Conservation (phyloP, 1,140 invertebrate species). For the Phocides pigmalion region DNA sequence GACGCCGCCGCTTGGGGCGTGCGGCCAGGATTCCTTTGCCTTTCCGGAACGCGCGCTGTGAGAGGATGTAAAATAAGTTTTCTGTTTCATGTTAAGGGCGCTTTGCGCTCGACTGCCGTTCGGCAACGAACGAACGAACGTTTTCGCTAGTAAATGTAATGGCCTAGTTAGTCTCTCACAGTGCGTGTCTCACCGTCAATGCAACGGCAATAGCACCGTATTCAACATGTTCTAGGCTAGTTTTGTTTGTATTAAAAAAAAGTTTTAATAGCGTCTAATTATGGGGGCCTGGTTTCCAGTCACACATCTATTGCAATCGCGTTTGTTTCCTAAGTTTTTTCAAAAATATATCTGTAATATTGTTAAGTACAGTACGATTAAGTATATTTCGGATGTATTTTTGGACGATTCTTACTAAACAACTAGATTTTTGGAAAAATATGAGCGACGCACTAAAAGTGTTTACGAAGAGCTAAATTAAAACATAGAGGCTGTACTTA, state of each 20-base stretch:
- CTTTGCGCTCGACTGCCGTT: constrained; percentile 15
- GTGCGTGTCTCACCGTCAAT: constrained; percentile 6
- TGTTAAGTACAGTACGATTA: background rate
- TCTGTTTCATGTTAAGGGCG: background rate
- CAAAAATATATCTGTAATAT: constrained; percentile 5
- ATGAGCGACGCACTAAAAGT: constrained; percentile 4
- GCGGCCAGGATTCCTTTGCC: constrained; percentile 62
- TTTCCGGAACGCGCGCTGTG: constrained; percentile 30
- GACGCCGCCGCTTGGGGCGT: constrained; percentile 70
- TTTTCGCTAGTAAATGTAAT: constrained; percentile 34
- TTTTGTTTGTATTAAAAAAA: constrained; percentile 24
- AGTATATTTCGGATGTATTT: background rate
- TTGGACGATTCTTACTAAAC: background rate
- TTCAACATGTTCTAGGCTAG: constrained; percentile 16
- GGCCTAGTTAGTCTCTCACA: constrained; percentile 24
- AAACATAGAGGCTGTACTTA: constrained; percentile 59
- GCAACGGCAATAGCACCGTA: constrained; percentile 6
- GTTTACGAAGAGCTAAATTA: constrained; percentile 18
- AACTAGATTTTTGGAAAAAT: constrained; percentile 1
- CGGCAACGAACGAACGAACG: constrained; percentile 30
- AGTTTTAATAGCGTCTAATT: constrained; percentile 10
- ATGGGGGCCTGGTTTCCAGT: background rate
- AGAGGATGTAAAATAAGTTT: constrained; percentile 14
- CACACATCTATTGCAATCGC: constrained; percentile 21
- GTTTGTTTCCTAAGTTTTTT: constrained; percentile 1